Percentiles rank a stretch among this genome's conserved stretches.
These are phyloP conservation scores for Caenorhabditis afra DNA, from an alignment of 2,888 invertebrate species.

Conservation along the genomic window DNA sequence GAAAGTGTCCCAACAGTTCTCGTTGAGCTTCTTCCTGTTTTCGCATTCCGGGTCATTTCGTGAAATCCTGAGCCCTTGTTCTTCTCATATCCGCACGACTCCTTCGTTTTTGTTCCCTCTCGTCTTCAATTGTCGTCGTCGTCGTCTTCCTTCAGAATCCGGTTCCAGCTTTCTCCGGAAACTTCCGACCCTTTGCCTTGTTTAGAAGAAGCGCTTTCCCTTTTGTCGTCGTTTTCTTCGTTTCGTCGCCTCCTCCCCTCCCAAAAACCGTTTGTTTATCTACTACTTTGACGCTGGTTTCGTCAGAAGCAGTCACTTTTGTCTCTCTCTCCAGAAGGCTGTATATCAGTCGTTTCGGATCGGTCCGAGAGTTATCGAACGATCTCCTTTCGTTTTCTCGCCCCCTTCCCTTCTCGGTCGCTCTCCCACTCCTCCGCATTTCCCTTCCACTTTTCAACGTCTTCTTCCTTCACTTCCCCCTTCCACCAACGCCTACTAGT, in stretches of 20 bases:
- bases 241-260: too few species aligned
- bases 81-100: too few species aligned
- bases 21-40: too few species aligned
- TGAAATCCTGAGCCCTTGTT: too few species aligned
- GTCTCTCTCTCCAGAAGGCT: not conserved
- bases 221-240: slow-evolving; percentile 2
- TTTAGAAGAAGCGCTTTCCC: slow-evolving; percentile 19
- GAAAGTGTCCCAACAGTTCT: too few species aligned
- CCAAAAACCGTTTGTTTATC: slow-evolving; percentile 48
- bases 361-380: not conserved
- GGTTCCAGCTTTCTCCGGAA: slow-evolving; percentile 44
- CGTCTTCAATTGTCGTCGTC: slow-evolving; percentile 17
- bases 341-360: not conserved
- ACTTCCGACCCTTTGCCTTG: slow-evolving; percentile 32
- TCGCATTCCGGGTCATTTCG: too few species aligned
- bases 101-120: not conserved
- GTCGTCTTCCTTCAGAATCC: slow-evolving; percentile 27
- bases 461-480: slow-evolving; percentile 2
- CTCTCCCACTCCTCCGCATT: not conserved
- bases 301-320: slow-evolving; percentile 14
- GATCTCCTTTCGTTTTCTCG: slow-evolving; percentile 1
- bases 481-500: too few species aligned
- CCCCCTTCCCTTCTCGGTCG: not conserved
- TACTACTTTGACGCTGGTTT: slow-evolving; percentile 23
- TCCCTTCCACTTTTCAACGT: slow-evolving; percentile 19